These are phyloP conservation scores for Poeciliopsis presidionis DNA, from an alignment of 2,797 vertebrate genomes.

Conservation along the genomic window DNA sequence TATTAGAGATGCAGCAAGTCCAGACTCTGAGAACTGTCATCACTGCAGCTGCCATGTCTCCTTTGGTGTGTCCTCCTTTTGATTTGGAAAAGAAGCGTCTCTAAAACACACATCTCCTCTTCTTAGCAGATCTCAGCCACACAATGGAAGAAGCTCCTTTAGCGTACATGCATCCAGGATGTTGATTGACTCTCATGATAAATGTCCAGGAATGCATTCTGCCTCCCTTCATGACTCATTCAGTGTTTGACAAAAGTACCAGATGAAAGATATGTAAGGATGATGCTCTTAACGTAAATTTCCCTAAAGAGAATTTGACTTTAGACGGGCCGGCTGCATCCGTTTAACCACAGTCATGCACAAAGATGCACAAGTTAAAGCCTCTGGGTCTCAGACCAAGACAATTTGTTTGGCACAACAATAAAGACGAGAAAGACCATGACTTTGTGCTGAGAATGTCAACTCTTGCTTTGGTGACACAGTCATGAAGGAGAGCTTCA, in stretches of 20 bases:
- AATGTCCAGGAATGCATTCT: neutral
- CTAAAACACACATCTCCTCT: too few species aligned
- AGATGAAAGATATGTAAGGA: too few species aligned
- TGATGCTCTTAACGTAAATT: too few species aligned
- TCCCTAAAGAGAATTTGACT: neutral
- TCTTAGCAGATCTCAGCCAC: neutral
- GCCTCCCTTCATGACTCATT: neutral
- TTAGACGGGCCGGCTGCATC: neutral
- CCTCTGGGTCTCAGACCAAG: neutral
- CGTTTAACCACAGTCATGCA: neutral
- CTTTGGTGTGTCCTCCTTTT: too few species aligned
- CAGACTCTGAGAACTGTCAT: neutral
- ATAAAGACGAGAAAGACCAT: neutral
- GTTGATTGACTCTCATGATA: neutral
- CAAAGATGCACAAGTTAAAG: neutral
- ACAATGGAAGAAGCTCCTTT: neutral
- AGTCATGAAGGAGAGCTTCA: too few species aligned
- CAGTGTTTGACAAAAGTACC: too few species aligned
- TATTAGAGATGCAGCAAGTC: too few species aligned
- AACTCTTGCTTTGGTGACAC: too few species aligned
- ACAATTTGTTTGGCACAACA: neutral
- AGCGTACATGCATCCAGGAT: neutral
- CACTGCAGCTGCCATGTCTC: neutral
- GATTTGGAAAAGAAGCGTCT: too few species aligned
- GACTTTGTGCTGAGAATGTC: neutral